These are phyloP conservation scores for Cryptotis parvus DNA, from an alignment of 2,113 vertebrate species.

Conservation along the genomic window DNA sequence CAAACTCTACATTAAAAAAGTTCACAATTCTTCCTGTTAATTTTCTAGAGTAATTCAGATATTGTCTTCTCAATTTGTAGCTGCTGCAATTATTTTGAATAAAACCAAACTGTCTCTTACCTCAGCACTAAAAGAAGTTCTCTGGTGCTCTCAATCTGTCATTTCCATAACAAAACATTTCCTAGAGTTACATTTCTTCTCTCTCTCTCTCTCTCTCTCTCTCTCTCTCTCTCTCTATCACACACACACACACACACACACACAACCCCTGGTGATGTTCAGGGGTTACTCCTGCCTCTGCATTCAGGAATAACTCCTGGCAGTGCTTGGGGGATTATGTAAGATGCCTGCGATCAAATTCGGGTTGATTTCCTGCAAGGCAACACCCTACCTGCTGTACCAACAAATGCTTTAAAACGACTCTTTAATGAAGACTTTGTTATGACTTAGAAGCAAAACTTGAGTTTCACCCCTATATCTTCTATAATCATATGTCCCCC, in stretches of 20 bases:
- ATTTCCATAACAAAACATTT: conserved; percentile 59
- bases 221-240: too few species aligned
- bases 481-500: background rate
- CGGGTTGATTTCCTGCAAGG: too few species aligned
- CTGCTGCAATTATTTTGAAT: conserved; percentile 53
- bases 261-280: too few species aligned
- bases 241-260: too few species aligned
- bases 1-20: conserved; percentile 71
- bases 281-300: too few species aligned
- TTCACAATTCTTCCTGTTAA: conserved; percentile 61
- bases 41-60: conserved; percentile 64
- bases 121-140: conserved; percentile 24
- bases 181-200: background rate
- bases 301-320: too few species aligned
- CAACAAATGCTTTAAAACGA: background rate
- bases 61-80: conserved; percentile 65
- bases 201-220: too few species aligned
- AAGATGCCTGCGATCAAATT: too few species aligned
- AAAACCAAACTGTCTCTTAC: conserved; percentile 50
- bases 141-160: conserved; percentile 46
- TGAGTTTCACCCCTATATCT: background rate
- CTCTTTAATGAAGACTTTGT: background rate
- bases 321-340: too few species aligned
- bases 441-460: background rate
- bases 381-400: too few species aligned